Evolutionary conservation across 2,888 invertebrate genomes (phyloP).

Genomic region (Drosophila rellima): DNA sequence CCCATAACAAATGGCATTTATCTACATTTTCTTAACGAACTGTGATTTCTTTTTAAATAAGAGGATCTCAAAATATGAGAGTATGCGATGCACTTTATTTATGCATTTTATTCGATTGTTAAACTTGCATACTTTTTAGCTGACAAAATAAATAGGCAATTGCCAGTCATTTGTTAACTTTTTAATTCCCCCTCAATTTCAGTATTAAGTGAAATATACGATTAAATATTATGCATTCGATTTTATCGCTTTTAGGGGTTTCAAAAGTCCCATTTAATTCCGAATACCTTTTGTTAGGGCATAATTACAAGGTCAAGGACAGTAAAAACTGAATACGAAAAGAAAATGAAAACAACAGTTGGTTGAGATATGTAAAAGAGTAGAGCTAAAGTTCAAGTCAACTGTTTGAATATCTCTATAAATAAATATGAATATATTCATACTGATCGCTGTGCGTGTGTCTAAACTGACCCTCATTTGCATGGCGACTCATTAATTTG

Average conservation of each 20-base stretch:
- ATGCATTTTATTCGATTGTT: neutral
- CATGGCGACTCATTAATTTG: slow-evolving; percentile 31
- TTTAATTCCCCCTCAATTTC: too few relatives aligned
- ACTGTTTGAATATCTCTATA: slow-evolving; percentile 6
- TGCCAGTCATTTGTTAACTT: neutral
- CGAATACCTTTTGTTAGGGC: neutral
- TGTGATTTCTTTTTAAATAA: too few relatives aligned
- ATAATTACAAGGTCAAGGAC: slow-evolving; percentile 8
- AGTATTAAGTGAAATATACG: too few relatives aligned
- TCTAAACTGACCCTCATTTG: slow-evolving; percentile 43
- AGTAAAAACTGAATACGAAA: slow-evolving; percentile 10
- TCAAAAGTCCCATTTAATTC: neutral
- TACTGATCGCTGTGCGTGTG: slow-evolving; percentile 4
- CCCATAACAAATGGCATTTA: neutral
- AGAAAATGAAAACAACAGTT: slow-evolving; percentile 40
- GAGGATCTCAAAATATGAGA: too few relatives aligned
- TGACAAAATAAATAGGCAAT: neutral
- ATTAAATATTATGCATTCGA: too few relatives aligned
- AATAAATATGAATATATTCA: slow-evolving; percentile 6
- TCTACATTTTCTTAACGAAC: too few relatives aligned
- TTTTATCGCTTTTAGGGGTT: neutral
- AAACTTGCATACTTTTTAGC: neutral
- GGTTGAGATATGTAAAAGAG: slow-evolving; percentile 9
- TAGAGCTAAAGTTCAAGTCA: slow-evolving; percentile 30
- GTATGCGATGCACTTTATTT: too few relatives aligned